phyloP scores from a whole-genome alignment of 2,888 invertebrate species.

The Chrysolina americana region DNA sequence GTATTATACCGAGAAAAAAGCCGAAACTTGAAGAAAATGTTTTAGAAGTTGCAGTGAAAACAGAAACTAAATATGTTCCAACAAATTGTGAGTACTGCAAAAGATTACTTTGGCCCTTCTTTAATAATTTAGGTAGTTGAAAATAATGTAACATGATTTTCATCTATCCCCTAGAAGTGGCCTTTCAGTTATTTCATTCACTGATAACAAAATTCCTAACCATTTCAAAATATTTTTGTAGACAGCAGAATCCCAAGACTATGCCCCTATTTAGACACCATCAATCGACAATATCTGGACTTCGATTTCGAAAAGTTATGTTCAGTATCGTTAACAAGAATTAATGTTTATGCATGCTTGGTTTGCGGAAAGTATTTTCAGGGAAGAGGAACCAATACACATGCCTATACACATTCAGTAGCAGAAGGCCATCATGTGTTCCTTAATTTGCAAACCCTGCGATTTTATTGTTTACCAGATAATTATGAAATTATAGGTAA shows the following conservation, averaged over 20 bases:
- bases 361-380: slow-evolving; percentile 99
- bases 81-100: not conserved
- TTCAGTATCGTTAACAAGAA: slow-evolving; percentile 96
- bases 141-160: not conserved
- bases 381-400: slow-evolving; percentile 97
- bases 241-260: slow-evolving; percentile 64
- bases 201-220: not conserved
- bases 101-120: not conserved
- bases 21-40: not conserved
- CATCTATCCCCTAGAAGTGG: no score
- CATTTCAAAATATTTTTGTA: slow-evolving; percentile 7
- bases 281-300: slow-evolving; percentile 95
- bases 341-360: slow-evolving; percentile 99
- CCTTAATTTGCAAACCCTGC: slow-evolving; percentile 94
- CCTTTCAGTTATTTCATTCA: not conserved
- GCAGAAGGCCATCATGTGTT: slow-evolving; percentile 98
- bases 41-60: slow-evolving; percentile 3
- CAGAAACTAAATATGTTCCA: not conserved
- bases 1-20: not conserved
- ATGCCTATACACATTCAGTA: slow-evolving; percentile 99
- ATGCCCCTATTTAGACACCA: slow-evolving; percentile 98
- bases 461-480: slow-evolving; percentile 99
- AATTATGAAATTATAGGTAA: slow-evolving; percentile 99
- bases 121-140: not conserved
- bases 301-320: slow-evolving; percentile 99